Base-by-base conservation (phyloP, 2,888 invertebrate species). In the Rhamnusium bicolor region DNA sequence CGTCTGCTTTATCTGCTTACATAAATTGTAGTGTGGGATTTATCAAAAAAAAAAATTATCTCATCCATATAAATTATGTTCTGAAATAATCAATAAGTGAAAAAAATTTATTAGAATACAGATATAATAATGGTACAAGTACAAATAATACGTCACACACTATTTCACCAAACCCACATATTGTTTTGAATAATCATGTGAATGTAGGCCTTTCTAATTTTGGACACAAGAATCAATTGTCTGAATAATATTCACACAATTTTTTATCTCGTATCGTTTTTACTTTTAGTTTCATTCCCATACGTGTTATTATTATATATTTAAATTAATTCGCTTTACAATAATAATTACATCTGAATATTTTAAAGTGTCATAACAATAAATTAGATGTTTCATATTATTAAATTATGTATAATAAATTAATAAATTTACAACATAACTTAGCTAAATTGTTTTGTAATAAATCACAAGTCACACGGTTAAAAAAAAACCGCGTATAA, bases 181-280 rank as follows among this genome's bases (percentile, higher is more conserved):
- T 21, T n/a, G 18, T 61, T 61, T 61, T 61, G 61, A 40, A 61
- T 61, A 47, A 61, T 62, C 51, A 63, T 63, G 63, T 27, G 49
- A 63, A 49, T 63, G 49, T 63, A 27, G 62, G 24, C 29, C 51
- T 49, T 63, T 63, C 63, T 63, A 63, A 49, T 63, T 63, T 63
- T 63, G 63, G 63, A 63, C 51, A 63, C 49, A 27, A 14, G 27
- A 63, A 49, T 63, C 63, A 29, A 49, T 63, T 46, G 40, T 62
- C 14, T 27, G 49, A 46, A 63, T 61, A 21, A 54, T 62, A 49
- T 62, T 63, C 49, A 49, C 63, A 51, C 49, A 18, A 47, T 63
- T 47, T 63, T 49, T 62, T 21, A 19, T 18, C 5, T 16, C 18
- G 14, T n/a, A 14, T 32, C 58, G 5, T 7, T 12, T 47, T 21